A percentile compares a stretch with the other conserved stretches of the same genome.
Conservation (phyloP, 2,797 vertebrate species). For the Orestias chungarensis region DNA sequence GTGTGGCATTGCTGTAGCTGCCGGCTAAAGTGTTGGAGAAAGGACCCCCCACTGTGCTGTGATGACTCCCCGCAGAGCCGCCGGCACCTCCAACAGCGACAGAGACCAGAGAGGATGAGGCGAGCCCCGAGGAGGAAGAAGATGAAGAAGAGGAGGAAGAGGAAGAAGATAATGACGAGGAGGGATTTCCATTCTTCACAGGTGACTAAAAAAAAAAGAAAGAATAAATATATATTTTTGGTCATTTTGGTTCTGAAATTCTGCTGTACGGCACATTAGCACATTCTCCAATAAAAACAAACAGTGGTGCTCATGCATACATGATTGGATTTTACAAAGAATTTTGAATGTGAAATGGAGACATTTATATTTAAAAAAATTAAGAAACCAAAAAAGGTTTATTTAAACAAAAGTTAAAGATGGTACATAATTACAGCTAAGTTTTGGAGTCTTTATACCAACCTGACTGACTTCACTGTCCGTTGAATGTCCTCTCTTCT, state of each 20-base stretch:
- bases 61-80: conserved; percentile 55
- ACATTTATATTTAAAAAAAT: neutral
- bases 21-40: conserved; percentile 69
- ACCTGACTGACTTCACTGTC: conserved; percentile 91
- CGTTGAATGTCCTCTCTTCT: conserved; percentile 87
- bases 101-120: conserved; percentile 74
- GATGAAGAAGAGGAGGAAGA: conserved; percentile 78
- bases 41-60: conserved; percentile 62
- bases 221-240: neutral
- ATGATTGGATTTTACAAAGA: neutral
- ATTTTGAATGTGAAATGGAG: neutral
- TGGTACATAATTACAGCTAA: neutral
- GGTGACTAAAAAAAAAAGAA: conserved; percentile 79
- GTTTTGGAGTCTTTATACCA: conserved; percentile 1
- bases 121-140: conserved; percentile 74
- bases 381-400: neutral
- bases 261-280: no score
- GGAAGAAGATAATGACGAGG: conserved; percentile 80
- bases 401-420: neutral
- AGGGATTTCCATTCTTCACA: conserved; percentile 90
- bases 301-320: neutral
- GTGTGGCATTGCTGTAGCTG: conserved; percentile 82
- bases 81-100: conserved; percentile 64
- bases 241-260: neutral
- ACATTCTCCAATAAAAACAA: neutral